These are phyloP conservation scores for Ophion slaviceki DNA, from an alignment of 2,888 invertebrate species.

Conservation along the genomic window DNA sequence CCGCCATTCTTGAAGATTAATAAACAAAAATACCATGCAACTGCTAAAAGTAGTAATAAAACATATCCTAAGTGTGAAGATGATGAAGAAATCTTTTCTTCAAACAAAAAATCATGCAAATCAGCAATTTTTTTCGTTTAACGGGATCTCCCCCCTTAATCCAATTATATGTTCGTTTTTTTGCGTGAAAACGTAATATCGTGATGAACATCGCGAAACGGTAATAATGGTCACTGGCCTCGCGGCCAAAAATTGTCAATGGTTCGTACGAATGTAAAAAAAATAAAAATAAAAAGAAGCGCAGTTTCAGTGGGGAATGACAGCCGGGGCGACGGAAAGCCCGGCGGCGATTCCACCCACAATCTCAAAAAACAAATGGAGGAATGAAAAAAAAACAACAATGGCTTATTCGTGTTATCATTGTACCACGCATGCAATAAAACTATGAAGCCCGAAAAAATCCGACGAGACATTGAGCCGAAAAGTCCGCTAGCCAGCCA, in stretches of 20 bases:
- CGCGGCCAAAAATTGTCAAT: not conserved
- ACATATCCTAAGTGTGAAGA: too few species aligned
- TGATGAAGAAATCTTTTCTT: too few species aligned
- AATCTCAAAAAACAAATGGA: not conserved
- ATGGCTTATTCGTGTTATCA: conserved; percentile 36
- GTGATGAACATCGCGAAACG: too few species aligned
- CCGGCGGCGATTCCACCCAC: conserved; percentile 12
- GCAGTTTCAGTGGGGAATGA: conserved; percentile 23
- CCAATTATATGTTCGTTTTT: too few species aligned
- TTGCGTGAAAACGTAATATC: too few species aligned
- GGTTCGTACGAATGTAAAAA: not conserved
- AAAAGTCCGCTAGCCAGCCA: conserved; percentile 19
- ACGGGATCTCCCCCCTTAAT: too few species aligned
- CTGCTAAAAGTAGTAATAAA: too few species aligned
- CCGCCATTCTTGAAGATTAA: too few species aligned
- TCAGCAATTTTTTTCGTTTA: too few species aligned
- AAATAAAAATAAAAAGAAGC: not conserved
- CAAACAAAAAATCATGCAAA: too few species aligned
- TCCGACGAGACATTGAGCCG: conserved; percentile 38
- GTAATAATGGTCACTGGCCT: too few species aligned
- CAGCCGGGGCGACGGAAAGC: conserved; percentile 20
- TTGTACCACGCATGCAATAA: conserved; percentile 54
- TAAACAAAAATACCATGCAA: too few species aligned
- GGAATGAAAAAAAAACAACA: conserved; percentile 1
- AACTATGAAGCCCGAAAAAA: conserved; percentile 9